These are phyloP conservation scores for Aphrocallistes beatrix DNA, from an alignment of 37 sponge, comb jelly and placozoan species.

Conservation along the genomic window DNA sequence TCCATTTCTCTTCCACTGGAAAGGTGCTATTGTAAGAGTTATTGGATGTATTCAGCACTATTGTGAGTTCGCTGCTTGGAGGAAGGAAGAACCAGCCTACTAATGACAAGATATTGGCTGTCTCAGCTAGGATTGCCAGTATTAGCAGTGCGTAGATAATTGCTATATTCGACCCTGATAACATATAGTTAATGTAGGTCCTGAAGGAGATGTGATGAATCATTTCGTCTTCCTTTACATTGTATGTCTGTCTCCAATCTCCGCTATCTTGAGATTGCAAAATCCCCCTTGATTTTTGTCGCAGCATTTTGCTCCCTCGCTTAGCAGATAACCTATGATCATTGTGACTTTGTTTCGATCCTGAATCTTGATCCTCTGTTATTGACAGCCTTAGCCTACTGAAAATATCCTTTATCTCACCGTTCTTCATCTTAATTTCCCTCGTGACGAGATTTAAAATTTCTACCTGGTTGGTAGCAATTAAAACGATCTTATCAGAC, in stretches of 20 bases:
- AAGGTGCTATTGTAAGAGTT: background rate
- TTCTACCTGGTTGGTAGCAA: background rate
- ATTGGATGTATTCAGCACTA: background rate
- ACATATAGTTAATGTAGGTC: background rate
- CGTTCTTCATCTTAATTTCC: conserved; percentile 5
- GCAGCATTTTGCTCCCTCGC: background rate
- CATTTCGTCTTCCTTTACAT: background rate
- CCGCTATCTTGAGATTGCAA: background rate
- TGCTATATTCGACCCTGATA: background rate
- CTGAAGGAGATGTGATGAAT: background rate
- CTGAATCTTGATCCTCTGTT: background rate
- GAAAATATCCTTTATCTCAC: background rate
- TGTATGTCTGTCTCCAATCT: background rate
- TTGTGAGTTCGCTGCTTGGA: background rate
- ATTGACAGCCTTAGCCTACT: background rate
- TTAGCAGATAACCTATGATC: background rate
- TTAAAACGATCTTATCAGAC: background rate
- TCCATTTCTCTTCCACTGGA: background rate
- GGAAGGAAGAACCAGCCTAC: conserved; percentile 1
- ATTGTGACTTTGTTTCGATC: background rate
- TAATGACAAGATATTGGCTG: background rate
- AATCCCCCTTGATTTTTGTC: background rate
- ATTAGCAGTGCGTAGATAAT: background rate
- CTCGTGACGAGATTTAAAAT: background rate
- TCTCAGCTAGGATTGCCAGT: background rate